phyloP scores from a whole-genome alignment of 2,113 vertebrate species.

The Nothocercus julius region DNA sequence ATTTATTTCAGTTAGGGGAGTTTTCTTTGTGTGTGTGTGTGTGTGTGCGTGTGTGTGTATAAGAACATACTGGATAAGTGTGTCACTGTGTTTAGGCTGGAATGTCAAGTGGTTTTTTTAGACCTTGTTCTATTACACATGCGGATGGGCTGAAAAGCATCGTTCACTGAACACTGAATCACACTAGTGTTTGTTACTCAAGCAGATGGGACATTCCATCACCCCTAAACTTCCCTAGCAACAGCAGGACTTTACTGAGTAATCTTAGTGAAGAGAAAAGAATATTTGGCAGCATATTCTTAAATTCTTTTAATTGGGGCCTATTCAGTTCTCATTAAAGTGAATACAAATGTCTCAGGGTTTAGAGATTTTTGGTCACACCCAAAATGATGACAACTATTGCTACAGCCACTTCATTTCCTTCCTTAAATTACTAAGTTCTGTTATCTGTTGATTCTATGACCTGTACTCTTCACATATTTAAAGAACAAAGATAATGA shows the following conservation, averaged over 20 bases:
- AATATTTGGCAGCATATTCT: background rate
- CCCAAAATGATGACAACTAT: background rate
- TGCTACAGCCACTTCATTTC: background rate
- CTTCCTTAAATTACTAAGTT: background rate
- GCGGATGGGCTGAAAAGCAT: background rate
- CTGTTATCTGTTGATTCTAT: background rate
- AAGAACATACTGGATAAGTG: background rate
- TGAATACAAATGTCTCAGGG: background rate
- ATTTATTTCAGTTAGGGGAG: background rate
- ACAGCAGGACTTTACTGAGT: background rate
- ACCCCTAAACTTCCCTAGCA: background rate
- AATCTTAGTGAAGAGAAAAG: background rate
- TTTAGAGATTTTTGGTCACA: background rate
- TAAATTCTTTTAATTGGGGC: background rate
- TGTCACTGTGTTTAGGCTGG: background rate
- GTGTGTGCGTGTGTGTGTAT: too few species aligned
- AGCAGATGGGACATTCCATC: background rate
- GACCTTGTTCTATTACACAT: background rate
- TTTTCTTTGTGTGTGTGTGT: too few species aligned
- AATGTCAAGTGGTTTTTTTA: background rate
- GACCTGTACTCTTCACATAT: background rate
- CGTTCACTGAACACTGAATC: background rate
- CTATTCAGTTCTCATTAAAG: background rate
- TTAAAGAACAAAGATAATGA: background rate
- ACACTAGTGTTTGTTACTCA: background rate